These are phyloP conservation scores for Oreohelix idahoensis DNA, from an alignment of 1,140 invertebrate species.

Conservation along the genomic window DNA sequence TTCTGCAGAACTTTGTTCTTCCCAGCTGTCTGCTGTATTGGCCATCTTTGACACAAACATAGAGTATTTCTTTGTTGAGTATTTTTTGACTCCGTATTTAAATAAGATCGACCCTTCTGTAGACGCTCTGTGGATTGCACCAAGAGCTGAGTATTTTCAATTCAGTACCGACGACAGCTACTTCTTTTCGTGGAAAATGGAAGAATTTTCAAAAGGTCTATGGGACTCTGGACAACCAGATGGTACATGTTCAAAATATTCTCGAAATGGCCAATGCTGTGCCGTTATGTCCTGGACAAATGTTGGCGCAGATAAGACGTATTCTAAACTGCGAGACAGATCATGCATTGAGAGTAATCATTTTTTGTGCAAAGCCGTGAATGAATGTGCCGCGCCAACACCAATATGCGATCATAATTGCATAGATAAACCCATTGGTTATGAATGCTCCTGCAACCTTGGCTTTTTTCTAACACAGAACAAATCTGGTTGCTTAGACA, in stretches of 20 bases:
- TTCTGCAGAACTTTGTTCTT: background rate
- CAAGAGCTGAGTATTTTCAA: background rate
- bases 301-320: too few species aligned
- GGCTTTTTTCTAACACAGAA: background rate
- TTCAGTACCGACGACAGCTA: background rate
- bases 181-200: background rate
- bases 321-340: background rate
- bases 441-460: background rate
- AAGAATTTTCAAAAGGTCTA: background rate
- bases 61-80: background rate
- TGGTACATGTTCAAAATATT: background rate
- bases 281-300: background rate
- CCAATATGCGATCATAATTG: background rate
- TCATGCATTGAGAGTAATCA: background rate
- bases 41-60: background rate
- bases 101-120: background rate
- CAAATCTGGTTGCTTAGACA: constrained; percentile 32
- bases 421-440: background rate
- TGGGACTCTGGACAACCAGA: background rate
- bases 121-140: background rate
- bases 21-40: background rate
- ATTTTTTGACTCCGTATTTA: background rate
- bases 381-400: background rate
- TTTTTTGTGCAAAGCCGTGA: background rate
- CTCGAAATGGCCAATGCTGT: background rate